phyloP scores from a whole-genome alignment of 1,140 invertebrate genomes.

The Galendromus occidentalis region DNA sequence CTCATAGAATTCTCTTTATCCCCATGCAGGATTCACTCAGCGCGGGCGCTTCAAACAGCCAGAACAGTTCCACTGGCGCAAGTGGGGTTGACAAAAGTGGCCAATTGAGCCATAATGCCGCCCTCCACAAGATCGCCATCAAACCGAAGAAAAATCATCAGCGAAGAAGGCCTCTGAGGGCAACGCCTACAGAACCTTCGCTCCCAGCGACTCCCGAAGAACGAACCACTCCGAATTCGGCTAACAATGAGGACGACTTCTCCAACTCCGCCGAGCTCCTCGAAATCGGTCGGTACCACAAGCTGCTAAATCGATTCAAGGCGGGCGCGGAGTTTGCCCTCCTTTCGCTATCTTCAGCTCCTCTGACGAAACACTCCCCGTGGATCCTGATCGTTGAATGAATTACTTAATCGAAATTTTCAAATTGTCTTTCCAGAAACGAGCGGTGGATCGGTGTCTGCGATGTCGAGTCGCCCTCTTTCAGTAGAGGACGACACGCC shows the following conservation, averaged over 20 bases:
- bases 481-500: background rate
- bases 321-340: too few relatives aligned
- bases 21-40: constrained; percentile 1
- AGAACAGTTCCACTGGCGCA: background rate
- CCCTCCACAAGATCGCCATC: constrained; percentile 7
- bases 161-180: constrained; percentile 7
- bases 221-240: background rate
- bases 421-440: background rate
- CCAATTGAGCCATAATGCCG: constrained; percentile 7
- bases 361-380: too few relatives aligned
- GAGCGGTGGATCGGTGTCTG: background rate
- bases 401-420: too few relatives aligned
- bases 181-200: background rate
- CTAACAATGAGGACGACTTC: background rate
- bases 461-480: background rate
- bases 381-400: too few relatives aligned
- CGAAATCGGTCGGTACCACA: background rate
- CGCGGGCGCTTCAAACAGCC: constrained; percentile 9
- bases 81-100: constrained; percentile 4
- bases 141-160: constrained; percentile 5
- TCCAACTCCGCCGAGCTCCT: constrained; percentile 1
- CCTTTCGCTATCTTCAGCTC: too few relatives aligned
- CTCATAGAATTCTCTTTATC: too few relatives aligned
- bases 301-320: too few relatives aligned
- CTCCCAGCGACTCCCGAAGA: constrained; percentile 5